Percentiles rank a stretch among this genome's conserved stretches.
These are phyloP conservation scores for Squalus acanthias DNA, from an alignment of 2,797 vertebrate species.

Conservation along the genomic window DNA sequence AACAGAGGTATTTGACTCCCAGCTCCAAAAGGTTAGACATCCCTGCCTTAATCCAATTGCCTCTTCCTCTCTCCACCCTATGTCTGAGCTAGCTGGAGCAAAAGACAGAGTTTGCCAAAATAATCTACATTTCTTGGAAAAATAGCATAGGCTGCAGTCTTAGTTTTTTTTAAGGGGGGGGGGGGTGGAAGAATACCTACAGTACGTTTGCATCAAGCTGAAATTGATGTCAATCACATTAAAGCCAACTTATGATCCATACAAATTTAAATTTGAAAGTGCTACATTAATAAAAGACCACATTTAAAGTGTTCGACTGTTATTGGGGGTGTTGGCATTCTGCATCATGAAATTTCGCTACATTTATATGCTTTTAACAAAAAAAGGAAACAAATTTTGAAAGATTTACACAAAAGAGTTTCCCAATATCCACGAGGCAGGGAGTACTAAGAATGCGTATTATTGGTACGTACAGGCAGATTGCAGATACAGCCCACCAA, in stretches of 20 bases:
- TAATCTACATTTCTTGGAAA: background rate
- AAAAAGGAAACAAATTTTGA: background rate
- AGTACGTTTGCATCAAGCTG: background rate
- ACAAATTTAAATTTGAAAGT: background rate
- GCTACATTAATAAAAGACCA: background rate
- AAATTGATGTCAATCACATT: background rate
- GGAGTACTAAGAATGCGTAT: background rate
- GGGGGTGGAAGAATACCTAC: background rate
- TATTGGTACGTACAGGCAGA: background rate
- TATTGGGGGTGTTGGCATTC: background rate
- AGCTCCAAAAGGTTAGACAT: background rate
- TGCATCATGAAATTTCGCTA: background rate
- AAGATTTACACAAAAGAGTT: background rate
- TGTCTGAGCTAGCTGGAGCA: background rate
- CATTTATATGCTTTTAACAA: background rate
- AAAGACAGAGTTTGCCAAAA: background rate
- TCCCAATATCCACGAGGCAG: background rate
- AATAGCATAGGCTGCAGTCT: background rate
- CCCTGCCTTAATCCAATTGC: background rate
- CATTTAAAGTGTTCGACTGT: background rate
- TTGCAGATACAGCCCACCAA: background rate
- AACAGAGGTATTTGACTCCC: background rate
- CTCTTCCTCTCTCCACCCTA: background rate
- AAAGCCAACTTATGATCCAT: background rate
- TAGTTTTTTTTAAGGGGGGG: background rate